These are phyloP conservation scores for Gryon sp. DNA, from an alignment of 1,140 invertebrate genomes.

Conservation along the genomic window DNA sequence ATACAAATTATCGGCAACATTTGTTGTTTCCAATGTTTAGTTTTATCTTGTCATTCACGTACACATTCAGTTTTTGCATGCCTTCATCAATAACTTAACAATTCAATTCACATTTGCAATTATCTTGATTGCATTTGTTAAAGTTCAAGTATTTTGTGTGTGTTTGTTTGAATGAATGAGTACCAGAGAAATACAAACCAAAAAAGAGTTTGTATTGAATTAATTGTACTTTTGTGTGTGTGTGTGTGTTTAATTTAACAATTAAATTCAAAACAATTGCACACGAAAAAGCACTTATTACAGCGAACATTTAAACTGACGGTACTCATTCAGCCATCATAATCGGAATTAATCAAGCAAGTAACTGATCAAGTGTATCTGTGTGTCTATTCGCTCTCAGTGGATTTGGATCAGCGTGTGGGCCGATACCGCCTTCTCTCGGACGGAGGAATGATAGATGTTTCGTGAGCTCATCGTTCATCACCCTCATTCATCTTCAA, in stretches of 20 bases:
- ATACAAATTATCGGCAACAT: too few relatives aligned
- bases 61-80: too few relatives aligned
- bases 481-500: slow-evolving; percentile 72
- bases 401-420: slow-evolving; percentile 80
- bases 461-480: slow-evolving; percentile 77
- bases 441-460: slow-evolving; percentile 80
- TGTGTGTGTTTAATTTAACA: neutral
- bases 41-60: too few relatives aligned
- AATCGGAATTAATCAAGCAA: slow-evolving; percentile 37
- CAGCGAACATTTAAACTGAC: slow-evolving; percentile 2
- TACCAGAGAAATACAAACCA: too few relatives aligned
- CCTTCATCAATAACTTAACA: too few relatives aligned
- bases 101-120: too few relatives aligned
- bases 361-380: slow-evolving; percentile 72
- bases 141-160: too few relatives aligned
- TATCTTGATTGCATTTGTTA: too few relatives aligned
- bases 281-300: too few relatives aligned
- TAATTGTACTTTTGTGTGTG: neutral
- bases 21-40: too few relatives aligned
- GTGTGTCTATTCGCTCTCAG: slow-evolving; percentile 77
- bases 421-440: slow-evolving; percentile 81
- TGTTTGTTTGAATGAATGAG: too few relatives aligned
- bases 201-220: too few relatives aligned
- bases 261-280: neutral
- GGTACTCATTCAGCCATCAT: slow-evolving; percentile 38